These are phyloP conservation scores for Anoplophora glabripennis DNA, from an alignment of 1,140 invertebrate genomes.

Conservation along the genomic window DNA sequence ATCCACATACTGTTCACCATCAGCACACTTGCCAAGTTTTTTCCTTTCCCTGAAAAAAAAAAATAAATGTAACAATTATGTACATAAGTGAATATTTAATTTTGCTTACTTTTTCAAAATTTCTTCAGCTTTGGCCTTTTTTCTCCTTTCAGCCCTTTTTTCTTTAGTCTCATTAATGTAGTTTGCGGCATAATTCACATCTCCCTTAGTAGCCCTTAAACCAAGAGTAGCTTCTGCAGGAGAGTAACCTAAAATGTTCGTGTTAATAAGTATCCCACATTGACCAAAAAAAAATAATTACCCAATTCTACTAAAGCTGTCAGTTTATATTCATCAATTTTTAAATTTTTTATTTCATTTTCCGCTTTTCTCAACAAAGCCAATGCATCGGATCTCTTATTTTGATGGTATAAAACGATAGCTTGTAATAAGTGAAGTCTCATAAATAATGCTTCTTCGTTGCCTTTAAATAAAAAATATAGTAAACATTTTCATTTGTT, in stretches of 20 bases:
- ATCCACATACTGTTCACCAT: conserved; percentile 56
- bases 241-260: conserved; percentile 55
- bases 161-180: conserved; percentile 59
- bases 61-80: conserved; percentile 16
- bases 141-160: conserved; percentile 53
- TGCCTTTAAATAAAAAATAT: conserved; percentile 42
- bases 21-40: conserved; percentile 50
- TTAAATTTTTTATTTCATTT: conserved; percentile 57
- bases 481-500: conserved; percentile 1
- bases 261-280: not conserved
- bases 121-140: conserved; percentile 54
- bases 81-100: no score
- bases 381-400: conserved; percentile 59
- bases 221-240: conserved; percentile 62
- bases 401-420: conserved; percentile 72
- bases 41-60: conserved; percentile 49
- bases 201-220: conserved; percentile 59
- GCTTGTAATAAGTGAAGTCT: conserved; percentile 75
- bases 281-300: conserved; percentile 16
- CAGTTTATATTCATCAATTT: conserved; percentile 60
- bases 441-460: conserved; percentile 70
- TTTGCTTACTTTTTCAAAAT: conserved; percentile 48
- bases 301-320: conserved; percentile 58
- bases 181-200: conserved; percentile 60
- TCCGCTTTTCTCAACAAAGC: conserved; percentile 59